Conservation (phyloP, 2,888 invertebrate species). For the Calephelis perditalis region DNA sequence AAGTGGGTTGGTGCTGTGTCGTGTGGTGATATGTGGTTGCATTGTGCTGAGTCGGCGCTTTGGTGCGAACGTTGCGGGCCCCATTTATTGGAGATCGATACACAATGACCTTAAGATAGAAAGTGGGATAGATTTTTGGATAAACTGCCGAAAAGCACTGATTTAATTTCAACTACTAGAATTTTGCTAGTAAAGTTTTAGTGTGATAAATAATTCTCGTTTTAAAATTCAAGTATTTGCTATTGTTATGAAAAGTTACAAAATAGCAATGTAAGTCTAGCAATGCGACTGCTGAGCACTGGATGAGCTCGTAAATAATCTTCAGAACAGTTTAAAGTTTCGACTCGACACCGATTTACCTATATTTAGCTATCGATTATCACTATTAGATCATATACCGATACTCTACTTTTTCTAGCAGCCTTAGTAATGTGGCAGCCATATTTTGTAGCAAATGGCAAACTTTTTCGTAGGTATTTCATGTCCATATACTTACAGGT, state of each 20-base stretch:
- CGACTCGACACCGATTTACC: constrained; percentile 32
- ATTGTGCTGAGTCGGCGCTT: constrained; percentile 29
- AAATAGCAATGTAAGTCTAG: background rate
- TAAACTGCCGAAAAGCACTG: background rate
- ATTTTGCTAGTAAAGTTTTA: background rate
- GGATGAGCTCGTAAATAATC: constrained; percentile 34
- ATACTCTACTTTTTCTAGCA: too few species aligned
- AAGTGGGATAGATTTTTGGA: constrained; percentile 25
- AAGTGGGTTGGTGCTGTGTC: constrained; percentile 14
- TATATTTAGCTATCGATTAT: constrained; percentile 39
- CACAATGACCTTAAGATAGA: constrained; percentile 56
- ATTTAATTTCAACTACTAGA: background rate
- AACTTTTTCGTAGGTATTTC: too few species aligned
- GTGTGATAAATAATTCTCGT: background rate
- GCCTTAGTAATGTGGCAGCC: too few species aligned
- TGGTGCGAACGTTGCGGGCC: constrained; percentile 38
- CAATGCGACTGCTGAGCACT: constrained; percentile 19
- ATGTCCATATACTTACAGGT: too few species aligned
- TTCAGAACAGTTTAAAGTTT: constrained; percentile 35
- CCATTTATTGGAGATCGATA: constrained; percentile 68
- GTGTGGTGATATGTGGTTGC: constrained; percentile 25
- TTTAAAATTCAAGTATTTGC: background rate
- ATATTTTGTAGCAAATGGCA: too few species aligned
- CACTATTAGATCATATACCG: too few species aligned
- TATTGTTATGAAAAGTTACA: constrained; percentile 11